Evolutionary conservation across 2,113 vertebrate species (phyloP).

Genomic region (Microtus ochrogaster): DNA sequence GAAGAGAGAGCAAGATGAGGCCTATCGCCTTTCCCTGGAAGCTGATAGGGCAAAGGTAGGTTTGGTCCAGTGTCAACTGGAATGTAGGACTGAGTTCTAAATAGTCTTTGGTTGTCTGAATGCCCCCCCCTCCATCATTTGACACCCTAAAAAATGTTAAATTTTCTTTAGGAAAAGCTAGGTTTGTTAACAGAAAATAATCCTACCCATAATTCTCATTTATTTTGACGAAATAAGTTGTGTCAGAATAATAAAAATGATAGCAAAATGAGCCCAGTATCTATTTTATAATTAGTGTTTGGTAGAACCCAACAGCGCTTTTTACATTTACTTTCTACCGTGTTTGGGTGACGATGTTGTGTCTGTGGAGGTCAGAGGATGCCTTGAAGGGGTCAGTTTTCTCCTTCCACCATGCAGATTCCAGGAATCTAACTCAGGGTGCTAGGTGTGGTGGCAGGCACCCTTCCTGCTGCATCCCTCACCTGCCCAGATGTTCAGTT

Average conservation of each 20-base stretch:
- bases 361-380: background rate
- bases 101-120: conserved; percentile 51
- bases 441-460: background rate
- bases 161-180: conserved; percentile 51
- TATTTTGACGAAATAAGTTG: conserved; percentile 58
- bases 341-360: background rate
- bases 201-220: background rate
- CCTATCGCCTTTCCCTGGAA: conserved; percentile 97
- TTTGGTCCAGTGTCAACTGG: conserved; percentile 48
- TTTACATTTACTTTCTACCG: background rate
- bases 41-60: conserved; percentile 98
- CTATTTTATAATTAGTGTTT: conserved; percentile 34
- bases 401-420: background rate
- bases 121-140: background rate
- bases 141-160: background rate
- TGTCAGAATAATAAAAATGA: conserved; percentile 49
- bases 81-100: conserved; percentile 38
- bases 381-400: background rate
- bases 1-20: conserved; percentile 98
- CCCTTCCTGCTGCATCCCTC: background rate
- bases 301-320: conserved; percentile 3
- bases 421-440: background rate
- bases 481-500: background rate
- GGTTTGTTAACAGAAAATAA: conserved; percentile 57
- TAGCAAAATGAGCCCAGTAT: conserved; percentile 3